Evolutionary conservation across 2,113 vertebrate species (phyloP).

Genomic region (Lepus timidus): DNA sequence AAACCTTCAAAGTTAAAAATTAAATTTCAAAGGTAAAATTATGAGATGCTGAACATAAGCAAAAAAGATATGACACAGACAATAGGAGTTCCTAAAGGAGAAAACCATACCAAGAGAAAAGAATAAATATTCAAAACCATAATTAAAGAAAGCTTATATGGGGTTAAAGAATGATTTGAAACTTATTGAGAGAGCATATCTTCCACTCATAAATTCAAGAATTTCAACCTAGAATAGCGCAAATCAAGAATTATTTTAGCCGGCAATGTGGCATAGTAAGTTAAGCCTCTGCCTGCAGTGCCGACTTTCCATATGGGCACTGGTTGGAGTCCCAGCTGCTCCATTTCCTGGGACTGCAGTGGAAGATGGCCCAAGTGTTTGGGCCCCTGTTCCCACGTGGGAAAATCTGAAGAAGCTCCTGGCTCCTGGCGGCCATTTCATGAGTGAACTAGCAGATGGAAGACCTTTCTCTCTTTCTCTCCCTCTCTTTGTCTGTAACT

Average conservation of each 20-base stretch:
- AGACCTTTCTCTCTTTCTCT: too few relatives aligned
- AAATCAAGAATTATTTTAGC: neutral
- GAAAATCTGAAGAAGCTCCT: too few relatives aligned
- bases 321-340: too few relatives aligned
- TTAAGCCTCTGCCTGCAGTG: too few relatives aligned
- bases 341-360: too few relatives aligned
- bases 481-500: too few relatives aligned
- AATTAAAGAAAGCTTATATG: neutral
- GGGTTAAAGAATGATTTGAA: neutral
- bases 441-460: too few relatives aligned
- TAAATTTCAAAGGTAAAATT: neutral
- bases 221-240: neutral
- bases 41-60: neutral
- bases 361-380: too few relatives aligned
- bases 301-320: too few relatives aligned
- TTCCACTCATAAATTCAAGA: neutral
- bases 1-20: conserved; percentile 25
- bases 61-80: neutral
- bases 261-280: too few relatives aligned
- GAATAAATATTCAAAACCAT: neutral
- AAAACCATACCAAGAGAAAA: neutral
- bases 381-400: too few relatives aligned
- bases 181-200: neutral
- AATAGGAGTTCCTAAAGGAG: neutral
- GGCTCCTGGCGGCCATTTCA: too few relatives aligned